Percentiles rank a stretch among this genome's conserved stretches.
These are phyloP conservation scores for Nycteola revayana DNA, from an alignment of 2,888 invertebrate genomes.

Conservation along the genomic window DNA sequence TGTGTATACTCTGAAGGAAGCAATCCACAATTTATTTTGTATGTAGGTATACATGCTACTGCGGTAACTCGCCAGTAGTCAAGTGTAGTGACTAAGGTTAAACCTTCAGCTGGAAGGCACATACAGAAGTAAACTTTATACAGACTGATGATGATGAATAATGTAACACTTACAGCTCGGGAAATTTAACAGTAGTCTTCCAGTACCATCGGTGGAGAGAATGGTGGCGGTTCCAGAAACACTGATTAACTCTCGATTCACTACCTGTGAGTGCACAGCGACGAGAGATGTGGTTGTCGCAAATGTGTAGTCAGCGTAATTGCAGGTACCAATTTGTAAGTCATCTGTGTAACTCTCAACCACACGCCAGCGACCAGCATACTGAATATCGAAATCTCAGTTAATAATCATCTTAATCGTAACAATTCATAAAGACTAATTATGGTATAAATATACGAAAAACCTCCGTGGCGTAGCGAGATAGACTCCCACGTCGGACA, in stretches of 20 bases:
- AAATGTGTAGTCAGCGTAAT: conserved; percentile 77
- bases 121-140: too few relatives aligned
- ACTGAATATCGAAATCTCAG: conserved; percentile 31
- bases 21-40: too few relatives aligned
- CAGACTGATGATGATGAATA: too few relatives aligned
- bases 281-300: conserved; percentile 38
- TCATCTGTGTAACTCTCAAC: conserved; percentile 83
- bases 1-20: too few relatives aligned
- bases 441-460: too few relatives aligned
- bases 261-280: conserved; percentile 51
- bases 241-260: conserved; percentile 64
- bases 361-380: conserved; percentile 79
- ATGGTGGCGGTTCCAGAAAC: conserved; percentile 73
- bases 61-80: too few relatives aligned
- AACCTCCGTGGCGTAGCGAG: too few relatives aligned
- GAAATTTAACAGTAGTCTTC: conserved; percentile 79
- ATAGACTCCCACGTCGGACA: too few relatives aligned
- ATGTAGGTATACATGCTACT: too few relatives aligned
- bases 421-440: background rate
- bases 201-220: conserved; percentile 60
- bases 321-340: conserved; percentile 83
- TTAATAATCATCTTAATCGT: background rate
- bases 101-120: too few relatives aligned
- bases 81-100: too few relatives aligned
- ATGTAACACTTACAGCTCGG: conserved; percentile 31